These are phyloP conservation scores for Anas acuta DNA, from an alignment of 2,797 vertebrate species.

Conservation along the genomic window DNA sequence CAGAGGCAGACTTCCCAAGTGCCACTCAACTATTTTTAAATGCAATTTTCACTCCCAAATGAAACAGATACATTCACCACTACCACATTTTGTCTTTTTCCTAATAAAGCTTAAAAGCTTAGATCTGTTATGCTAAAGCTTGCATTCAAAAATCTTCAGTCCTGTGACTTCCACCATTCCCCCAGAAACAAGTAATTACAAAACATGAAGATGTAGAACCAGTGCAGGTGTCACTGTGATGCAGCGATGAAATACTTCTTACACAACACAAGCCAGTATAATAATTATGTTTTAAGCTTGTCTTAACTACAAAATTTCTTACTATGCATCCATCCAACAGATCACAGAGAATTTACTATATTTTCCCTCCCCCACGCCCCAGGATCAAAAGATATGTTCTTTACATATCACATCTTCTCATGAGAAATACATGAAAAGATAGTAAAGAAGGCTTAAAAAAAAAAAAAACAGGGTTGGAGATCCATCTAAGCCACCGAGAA, in stretches of 20 bases:
- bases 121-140: background rate
- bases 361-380: background rate
- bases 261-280: no score
- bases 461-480: background rate
- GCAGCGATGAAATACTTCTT: background rate
- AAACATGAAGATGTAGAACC: background rate
- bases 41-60: background rate
- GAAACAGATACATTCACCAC: background rate
- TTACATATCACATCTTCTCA: background rate
- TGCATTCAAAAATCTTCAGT: background rate
- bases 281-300: background rate
- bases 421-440: background rate
- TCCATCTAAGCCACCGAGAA: background rate
- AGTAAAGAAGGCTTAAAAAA: background rate
- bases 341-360: background rate
- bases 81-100: background rate
- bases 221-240: background rate
- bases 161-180: background rate
- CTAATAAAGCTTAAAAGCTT: background rate
- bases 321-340: background rate
- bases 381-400: background rate
- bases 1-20: background rate
- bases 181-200: background rate
- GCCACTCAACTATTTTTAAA: slow-evolving; percentile 41
- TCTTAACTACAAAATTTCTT: background rate